phyloP scores from a whole-genome alignment of 2,888 invertebrate genomes.

The Agrenia bidenticulata region DNA sequence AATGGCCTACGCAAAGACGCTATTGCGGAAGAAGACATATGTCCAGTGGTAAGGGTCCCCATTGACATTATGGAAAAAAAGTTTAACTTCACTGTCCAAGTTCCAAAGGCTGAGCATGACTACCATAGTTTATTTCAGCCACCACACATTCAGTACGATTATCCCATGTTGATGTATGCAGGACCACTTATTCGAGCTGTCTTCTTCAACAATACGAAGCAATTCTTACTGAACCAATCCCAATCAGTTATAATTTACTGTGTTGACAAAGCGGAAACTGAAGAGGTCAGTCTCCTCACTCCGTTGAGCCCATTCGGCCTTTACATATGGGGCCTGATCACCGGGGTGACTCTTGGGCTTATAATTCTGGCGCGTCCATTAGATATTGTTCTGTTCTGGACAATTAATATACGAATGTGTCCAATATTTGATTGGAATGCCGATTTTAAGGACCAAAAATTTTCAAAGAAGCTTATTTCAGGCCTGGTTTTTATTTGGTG shows the following conservation, averaged over 20 bases:
- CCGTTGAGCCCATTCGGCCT: not conserved
- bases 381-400: not conserved
- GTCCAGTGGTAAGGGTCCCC: not conserved
- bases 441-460: not conserved
- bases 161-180: slow-evolving; percentile 1
- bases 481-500: not conserved
- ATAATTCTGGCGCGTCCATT: not conserved
- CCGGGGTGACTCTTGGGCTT: not conserved
- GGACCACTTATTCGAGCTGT: not conserved
- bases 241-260: not conserved
- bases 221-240: not conserved
- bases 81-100: slow-evolving; percentile 1
- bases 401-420: not conserved
- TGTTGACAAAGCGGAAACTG: not conserved
- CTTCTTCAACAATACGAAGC: slow-evolving; percentile 1
- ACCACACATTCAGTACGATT: not conserved
- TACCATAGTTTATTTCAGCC: slow-evolving; percentile 1
- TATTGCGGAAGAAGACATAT: not conserved
- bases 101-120: not conserved
- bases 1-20: not conserved
- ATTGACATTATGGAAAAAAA: not conserved
- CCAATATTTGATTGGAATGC: too few relatives aligned
- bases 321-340: not conserved
- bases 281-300: not conserved
- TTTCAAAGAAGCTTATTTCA: not conserved